Percentiles rank a stretch among this genome's conserved stretches.
Evolutionary conservation across 2,113 vertebrate genomes (phyloP).

Genomic region (Tamias sibiricus): DNA sequence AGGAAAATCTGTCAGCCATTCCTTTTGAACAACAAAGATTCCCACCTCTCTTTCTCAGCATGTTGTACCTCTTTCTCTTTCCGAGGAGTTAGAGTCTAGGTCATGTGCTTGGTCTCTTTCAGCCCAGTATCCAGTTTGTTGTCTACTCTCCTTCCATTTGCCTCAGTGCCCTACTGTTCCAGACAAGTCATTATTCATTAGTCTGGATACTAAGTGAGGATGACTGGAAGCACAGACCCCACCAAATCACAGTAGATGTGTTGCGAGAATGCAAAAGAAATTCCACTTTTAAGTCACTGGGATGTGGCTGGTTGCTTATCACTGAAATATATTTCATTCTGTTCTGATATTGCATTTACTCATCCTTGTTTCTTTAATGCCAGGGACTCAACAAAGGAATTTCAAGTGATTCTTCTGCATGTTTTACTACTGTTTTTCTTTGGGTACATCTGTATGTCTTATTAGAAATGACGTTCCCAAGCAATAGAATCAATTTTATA

Average conservation of each 20-base stretch:
- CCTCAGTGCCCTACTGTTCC: not conserved
- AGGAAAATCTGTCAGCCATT: slow-evolving; percentile 46
- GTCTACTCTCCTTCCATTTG: not conserved
- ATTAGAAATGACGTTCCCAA: not conserved
- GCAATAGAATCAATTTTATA: not conserved
- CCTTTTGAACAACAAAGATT: slow-evolving; percentile 49
- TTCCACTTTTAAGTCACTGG: not conserved
- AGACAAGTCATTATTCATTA: not conserved
- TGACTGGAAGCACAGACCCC: not conserved
- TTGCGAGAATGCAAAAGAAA: not conserved
- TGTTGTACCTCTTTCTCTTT: slow-evolving; percentile 20
- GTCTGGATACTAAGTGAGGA: not conserved
- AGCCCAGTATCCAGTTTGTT: not conserved
- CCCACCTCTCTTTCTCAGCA: slow-evolving; percentile 6
- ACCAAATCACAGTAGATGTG: not conserved
- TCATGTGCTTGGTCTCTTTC: not conserved
- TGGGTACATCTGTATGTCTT: not conserved
- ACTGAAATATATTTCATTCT: not conserved
- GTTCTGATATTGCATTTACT: not conserved
- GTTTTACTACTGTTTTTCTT: slow-evolving; percentile 14
- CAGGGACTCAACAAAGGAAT: not conserved
- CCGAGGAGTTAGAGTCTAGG: not conserved
- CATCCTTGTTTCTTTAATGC: slow-evolving; percentile 3
- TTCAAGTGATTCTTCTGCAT: not conserved
- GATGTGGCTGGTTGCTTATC: slow-evolving; percentile 15